Conservation (phyloP, 2,113 vertebrate genomes). For the Alces alces region DNA sequence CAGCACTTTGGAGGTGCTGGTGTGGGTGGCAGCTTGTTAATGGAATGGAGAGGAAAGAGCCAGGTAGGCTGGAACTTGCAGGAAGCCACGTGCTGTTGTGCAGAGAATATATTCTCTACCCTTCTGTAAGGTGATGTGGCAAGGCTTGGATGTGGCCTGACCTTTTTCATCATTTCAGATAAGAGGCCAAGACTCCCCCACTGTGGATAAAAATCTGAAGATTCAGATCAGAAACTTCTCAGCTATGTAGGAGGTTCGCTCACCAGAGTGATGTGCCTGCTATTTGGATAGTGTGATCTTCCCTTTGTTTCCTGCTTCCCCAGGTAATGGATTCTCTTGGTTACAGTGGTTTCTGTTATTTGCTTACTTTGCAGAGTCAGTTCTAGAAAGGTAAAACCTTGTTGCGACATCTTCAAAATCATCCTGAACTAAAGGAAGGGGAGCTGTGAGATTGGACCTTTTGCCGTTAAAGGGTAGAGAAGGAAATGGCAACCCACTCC, state of each 20-base stretch:
- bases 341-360: neutral
- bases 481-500: neutral
- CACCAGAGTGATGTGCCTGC: neutral
- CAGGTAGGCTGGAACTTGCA: neutral
- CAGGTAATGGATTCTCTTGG: neutral
- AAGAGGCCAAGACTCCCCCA: constrained; percentile 44
- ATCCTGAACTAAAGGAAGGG: neutral
- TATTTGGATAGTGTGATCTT: neutral
- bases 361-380: neutral
- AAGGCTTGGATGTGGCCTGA: neutral
- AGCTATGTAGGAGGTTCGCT: neutral
- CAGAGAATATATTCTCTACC: neutral
- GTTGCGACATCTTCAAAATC: neutral
- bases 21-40: neutral
- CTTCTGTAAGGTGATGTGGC: neutral
- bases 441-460: neutral
- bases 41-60: neutral
- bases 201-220: constrained; percentile 41
- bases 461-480: neutral
- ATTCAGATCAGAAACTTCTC: neutral
- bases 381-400: neutral
- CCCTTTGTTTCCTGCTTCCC: neutral
- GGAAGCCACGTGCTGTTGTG: neutral
- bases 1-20: neutral
- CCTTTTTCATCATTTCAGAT: neutral